Percentiles rank a stretch among this genome's conserved stretches.
Conservation (phyloP, 2,113 vertebrate species). For the Ceyx melanurus region DNA sequence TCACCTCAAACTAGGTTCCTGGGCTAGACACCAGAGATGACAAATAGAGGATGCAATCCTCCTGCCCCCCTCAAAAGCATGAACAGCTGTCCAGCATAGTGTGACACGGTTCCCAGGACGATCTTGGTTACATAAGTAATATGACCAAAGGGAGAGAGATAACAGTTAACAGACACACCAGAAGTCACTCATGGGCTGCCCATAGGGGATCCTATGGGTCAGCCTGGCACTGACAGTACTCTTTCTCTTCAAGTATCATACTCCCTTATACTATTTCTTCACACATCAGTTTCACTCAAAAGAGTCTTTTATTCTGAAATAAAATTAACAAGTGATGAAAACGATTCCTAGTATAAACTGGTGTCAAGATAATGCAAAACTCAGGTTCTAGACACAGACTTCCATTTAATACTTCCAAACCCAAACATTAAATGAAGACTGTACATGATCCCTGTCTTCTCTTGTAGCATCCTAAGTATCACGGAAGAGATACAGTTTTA, state of each 20-base stretch:
- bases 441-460: neutral
- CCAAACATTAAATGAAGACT: neutral
- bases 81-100: neutral
- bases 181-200: neutral
- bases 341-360: neutral
- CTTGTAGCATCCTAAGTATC: neutral
- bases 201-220: neutral
- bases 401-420: neutral
- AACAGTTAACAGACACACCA: rapidly evolving
- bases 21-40: neutral
- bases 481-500: neutral
- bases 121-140: neutral
- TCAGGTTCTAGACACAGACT: neutral
- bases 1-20: neutral
- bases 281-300: neutral
- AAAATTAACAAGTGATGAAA: neutral
- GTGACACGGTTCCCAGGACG: too few relatives aligned
- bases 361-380: neutral
- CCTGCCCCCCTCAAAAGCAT: neutral
- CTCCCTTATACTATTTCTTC: neutral
- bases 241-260: rapidly evolving
- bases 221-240: neutral
- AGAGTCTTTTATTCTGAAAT: neutral
- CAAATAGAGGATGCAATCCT: neutral
- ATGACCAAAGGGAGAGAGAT: neutral